A percentile compares a stretch with the other conserved stretches of the same genome.
phyloP scores from a whole-genome alignment of 2,113 vertebrate species.

The Dendrocopos noguchii region DNA sequence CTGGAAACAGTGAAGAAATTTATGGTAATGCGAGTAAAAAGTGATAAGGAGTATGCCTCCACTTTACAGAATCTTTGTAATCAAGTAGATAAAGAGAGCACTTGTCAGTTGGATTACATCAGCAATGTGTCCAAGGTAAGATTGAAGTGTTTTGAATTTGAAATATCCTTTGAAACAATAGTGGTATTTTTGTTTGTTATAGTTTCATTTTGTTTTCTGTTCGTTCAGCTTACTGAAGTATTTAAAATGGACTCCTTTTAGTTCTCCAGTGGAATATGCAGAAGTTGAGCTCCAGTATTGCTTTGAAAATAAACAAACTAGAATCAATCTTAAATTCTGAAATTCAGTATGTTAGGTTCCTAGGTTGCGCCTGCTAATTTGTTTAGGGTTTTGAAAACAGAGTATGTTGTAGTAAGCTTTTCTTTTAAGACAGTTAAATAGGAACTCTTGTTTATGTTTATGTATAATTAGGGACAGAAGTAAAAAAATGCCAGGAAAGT shows the following conservation, averaged over 20 bases:
- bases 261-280: background rate
- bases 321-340: background rate
- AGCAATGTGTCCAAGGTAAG: conserved; percentile 95
- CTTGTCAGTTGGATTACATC: conserved; percentile 87
- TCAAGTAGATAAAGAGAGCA: conserved; percentile 92
- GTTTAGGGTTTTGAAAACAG: background rate
- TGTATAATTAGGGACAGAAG: conserved; percentile 37
- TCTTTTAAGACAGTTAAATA: background rate
- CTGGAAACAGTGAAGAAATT: conserved; percentile 97
- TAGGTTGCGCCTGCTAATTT: background rate
- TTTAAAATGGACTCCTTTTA: background rate
- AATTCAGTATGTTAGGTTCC: background rate
- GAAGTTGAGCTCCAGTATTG: background rate
- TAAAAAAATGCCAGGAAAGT: conserved; percentile 38
- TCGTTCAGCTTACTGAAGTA: background rate
- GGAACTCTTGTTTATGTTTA: conserved; percentile 15
- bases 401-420: background rate
- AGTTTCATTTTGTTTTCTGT: background rate
- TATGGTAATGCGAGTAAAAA: conserved; percentile 95
- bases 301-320: background rate
- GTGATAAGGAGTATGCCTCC: conserved; percentile 95
- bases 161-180: background rate
- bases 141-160: background rate
- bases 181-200: background rate
- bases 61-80: conserved; percentile 95